Evolutionary conservation across 2,888 invertebrate genomes (phyloP), one percentile per base, ranked within the genome.

Genomic region (Eulithis testata): DNA sequence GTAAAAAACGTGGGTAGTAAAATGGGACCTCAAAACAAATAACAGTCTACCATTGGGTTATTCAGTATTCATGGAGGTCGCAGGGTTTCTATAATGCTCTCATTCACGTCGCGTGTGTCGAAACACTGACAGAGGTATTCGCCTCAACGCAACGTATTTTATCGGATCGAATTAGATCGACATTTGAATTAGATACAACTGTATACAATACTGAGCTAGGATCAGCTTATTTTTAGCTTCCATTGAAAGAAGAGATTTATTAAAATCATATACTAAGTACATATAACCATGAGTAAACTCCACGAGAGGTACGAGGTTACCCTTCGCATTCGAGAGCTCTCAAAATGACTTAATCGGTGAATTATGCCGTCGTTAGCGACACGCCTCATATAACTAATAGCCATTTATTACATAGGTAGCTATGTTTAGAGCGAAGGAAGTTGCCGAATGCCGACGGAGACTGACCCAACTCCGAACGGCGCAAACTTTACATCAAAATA

Each of bases 381-480:
- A 40, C 62, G 55, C 60, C 60, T 44, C 59, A 66, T 53, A 62
- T 50, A 21, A 21, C 1, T 53, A 58, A 64, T 52, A 60, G 47
- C 52, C 14, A 43, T 57, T 44, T 40, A 69, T 59, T 54, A 55
- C 53, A 52, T 63, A n/a, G n/a, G n/a, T n/a, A 53, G 21, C 56
- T 45, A 53, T 53, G 57, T 40, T 58, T 58, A 51, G 27, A 56
- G 60, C 36, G 54, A 60, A 68, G 70, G 69, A 53, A 73, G 73
- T 79, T 66, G 50, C 66, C 49, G 53, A 52, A 58, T 62, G 66
- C 65, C 73, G 57, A 65, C 60, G 64, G 71, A 72, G 52, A 49
- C 21, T 8, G 65, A 63, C 55, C 66, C 63, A 63, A 73, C 73
- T 72, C 69, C 66, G 67, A 76, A 80, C 75, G 74, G 72, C 70